Percentiles rank a stretch among this genome's conserved stretches.
Evolutionary conservation across 2,888 invertebrate genomes (phyloP).

Genomic region (Apoda limacodes): DNA sequence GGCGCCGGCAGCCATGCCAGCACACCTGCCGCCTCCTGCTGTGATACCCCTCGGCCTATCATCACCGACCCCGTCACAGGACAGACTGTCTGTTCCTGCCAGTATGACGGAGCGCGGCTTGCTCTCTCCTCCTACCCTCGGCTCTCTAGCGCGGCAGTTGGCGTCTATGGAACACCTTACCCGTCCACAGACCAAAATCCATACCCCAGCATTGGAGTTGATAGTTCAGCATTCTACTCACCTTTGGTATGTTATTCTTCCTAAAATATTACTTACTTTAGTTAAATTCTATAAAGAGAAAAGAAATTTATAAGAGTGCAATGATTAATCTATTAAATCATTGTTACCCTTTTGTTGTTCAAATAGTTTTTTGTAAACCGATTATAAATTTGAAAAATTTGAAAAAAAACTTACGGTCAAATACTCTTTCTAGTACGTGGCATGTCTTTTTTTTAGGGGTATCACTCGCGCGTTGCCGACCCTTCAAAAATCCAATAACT

Average conservation of each 20-base stretch:
- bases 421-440: too few relatives aligned
- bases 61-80: slow-evolving; percentile 94
- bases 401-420: too few relatives aligned
- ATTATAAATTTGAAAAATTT: too few relatives aligned
- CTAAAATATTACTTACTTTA: too few relatives aligned
- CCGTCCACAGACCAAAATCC: slow-evolving; percentile 93
- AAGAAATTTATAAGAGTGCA: too few relatives aligned
- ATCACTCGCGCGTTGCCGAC: too few relatives aligned
- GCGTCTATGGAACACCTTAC: slow-evolving; percentile 88
- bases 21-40: slow-evolving; percentile 75
- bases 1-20: slow-evolving; percentile 66
- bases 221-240: slow-evolving; percentile 95
- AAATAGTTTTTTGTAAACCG: too few relatives aligned
- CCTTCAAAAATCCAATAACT: too few relatives aligned
- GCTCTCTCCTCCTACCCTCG: slow-evolving; percentile 85
- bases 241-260: slow-evolving; percentile 83
- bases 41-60: slow-evolving; percentile 91
- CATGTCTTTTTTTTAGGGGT: too few relatives aligned
- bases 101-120: slow-evolving; percentile 89
- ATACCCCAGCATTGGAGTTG: slow-evolving; percentile 92
- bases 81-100: slow-evolving; percentile 94
- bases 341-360: too few relatives aligned
- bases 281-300: too few relatives aligned
- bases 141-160: slow-evolving; percentile 80
- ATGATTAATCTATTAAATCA: too few relatives aligned